Conservation (phyloP, 2,797 vertebrate species). For the Bucorvus abyssinicus region DNA sequence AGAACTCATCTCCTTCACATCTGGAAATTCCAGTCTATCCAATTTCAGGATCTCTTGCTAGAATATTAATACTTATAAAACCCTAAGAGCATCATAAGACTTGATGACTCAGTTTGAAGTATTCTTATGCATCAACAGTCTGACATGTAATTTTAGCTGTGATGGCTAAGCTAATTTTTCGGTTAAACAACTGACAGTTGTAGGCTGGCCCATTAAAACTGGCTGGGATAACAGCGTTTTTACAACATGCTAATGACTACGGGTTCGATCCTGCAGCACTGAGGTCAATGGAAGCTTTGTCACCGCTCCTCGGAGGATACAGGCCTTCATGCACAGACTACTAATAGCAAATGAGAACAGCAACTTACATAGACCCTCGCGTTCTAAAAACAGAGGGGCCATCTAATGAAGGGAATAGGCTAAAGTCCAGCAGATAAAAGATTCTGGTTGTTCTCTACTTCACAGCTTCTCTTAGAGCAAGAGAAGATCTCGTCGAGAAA, state of each 20-base stretch:
- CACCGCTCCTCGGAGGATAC: neutral
- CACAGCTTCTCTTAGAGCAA: neutral
- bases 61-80: constrained; percentile 1
- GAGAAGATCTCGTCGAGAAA: neutral
- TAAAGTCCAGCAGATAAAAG: neutral
- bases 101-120: constrained; percentile 38
- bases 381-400: neutral
- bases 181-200: constrained; percentile 26
- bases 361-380: neutral
- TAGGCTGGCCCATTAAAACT: neutral
- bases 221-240: neutral
- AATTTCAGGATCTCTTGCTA: constrained; percentile 6
- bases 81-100: neutral
- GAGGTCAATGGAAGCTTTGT: constrained; percentile 36
- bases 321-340: neutral
- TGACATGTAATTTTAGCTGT: constrained; percentile 17
- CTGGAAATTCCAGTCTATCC: neutral
- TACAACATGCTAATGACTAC: neutral
- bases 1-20: neutral
- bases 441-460: neutral
- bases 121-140: neutral
- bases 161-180: constrained; percentile 38
- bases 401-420: fast-evolving
- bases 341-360: neutral
- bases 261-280: neutral